These are phyloP conservation scores for Actinia tenebrosa DNA, from an alignment of 64 coral and sea anemone genomes.

Conservation along the genomic window DNA sequence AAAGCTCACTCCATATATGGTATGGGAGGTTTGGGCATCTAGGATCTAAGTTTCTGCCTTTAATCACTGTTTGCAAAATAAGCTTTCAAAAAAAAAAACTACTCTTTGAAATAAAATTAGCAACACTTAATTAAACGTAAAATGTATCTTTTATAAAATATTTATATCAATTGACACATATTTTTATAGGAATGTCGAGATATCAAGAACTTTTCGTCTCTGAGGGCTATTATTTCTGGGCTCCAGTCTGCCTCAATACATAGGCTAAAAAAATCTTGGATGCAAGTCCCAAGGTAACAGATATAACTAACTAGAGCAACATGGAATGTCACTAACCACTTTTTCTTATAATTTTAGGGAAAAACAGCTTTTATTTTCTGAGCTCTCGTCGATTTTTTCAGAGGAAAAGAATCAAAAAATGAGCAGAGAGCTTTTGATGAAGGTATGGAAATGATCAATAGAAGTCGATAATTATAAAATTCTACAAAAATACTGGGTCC, in stretches of 20 bases:
- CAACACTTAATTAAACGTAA: too few relatives aligned
- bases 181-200: conserved; percentile 77
- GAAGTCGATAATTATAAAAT: too few relatives aligned
- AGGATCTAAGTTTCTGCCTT: too few relatives aligned
- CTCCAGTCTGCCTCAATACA: conserved; percentile 92
- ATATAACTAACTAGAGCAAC: not conserved
- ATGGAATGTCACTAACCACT: not conserved
- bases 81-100: too few relatives aligned
- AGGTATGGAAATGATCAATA: conserved; percentile 72
- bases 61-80: too few relatives aligned
- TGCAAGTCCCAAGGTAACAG: conserved; percentile 63
- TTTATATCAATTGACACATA: not conserved
- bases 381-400: conserved; percentile 79
- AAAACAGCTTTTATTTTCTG: conserved; percentile 48
- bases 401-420: conserved; percentile 92
- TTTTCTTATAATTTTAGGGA: conserved; percentile 41
- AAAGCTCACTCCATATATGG: too few relatives aligned
- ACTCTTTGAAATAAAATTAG: too few relatives aligned
- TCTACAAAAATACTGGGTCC: too few relatives aligned
- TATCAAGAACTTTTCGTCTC: conserved; percentile 94
- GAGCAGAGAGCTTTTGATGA: conserved; percentile 88
- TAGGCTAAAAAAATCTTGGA: conserved; percentile 87
- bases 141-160: too few relatives aligned
- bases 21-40: too few relatives aligned
- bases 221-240: conserved; percentile 95